Base-by-base conservation (phyloP, 2,113 vertebrate species). In the Epinephelus cyanopodus region DNA sequence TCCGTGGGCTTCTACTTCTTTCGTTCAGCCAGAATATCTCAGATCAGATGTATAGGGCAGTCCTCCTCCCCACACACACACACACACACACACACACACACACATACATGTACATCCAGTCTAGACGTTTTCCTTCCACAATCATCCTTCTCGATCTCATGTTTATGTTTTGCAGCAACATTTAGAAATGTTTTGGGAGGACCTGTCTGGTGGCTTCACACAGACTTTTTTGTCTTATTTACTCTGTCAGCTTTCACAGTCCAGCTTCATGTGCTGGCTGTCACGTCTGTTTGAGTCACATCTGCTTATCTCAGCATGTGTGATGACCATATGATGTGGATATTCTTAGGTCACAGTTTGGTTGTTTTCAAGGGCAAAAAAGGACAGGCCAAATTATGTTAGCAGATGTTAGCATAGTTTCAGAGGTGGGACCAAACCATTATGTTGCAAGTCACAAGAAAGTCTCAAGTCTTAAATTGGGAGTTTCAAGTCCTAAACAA, bases 11-110 rank as follows among this genome's bases (percentile, higher is more conserved):
- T 45, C 25, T 5, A 18, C 67, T 54, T 87, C 58, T 72, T 67
- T 81, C 60, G 65, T 70, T 72, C 23, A 79, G n/a, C n/a, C 61
- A 65, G 45, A 84, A 71, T 72, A 79, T 78, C 27, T 66, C 21
- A 65, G 25, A 77, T 66, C 21, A 65, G 25, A 77, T 64, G 37
- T 52, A 68, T 63, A 61, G 50, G 42, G 39, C 65, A 66, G 1
- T 42, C 56, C 52, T 25, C 66, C 71, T 1, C 33, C 33, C 6
- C 48, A 57, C 37, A 3, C 33, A 57, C 33, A 25, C 33, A 62
- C 52, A 56, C 9, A 70, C 4, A 78, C n/a, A 2, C 33, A 57
- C 29, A 25, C 33, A 63, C 52, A 42, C 9, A 70, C 3, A 82
- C 73, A 29, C 68, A 72, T 13, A 50, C 9, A 19, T 0, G 1